phyloP scores from a whole-genome alignment of 1,140 invertebrate genomes.

The Philotrypesis tridentata region DNA sequence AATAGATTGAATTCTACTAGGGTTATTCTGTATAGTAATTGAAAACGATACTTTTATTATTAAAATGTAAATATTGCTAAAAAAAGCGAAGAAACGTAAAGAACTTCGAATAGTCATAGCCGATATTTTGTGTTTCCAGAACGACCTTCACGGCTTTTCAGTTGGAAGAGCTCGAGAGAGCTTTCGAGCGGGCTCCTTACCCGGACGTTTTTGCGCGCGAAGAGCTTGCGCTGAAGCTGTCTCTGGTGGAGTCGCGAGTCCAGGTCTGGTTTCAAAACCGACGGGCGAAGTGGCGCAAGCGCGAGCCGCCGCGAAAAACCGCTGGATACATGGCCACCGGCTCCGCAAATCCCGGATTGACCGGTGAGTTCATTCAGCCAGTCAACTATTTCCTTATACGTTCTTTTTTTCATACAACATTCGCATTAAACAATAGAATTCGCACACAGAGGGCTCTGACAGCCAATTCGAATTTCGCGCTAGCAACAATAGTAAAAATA shows the following conservation, averaged over 20 bases:
- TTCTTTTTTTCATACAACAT: too few species aligned
- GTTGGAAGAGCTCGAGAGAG: slow-evolving; percentile 93
- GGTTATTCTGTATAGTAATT: too few species aligned
- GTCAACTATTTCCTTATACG: too few species aligned
- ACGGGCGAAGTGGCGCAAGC: slow-evolving; percentile 97
- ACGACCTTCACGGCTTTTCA: slow-evolving; percentile 98
- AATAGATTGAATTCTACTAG: too few species aligned
- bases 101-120: not conserved
- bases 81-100: too few species aligned
- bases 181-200: slow-evolving; percentile 95
- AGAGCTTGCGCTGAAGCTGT: slow-evolving; percentile 92
- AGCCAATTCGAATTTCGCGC: too few species aligned
- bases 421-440: too few species aligned
- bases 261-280: slow-evolving; percentile 97
- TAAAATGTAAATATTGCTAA: too few species aligned
- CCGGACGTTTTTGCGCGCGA: slow-evolving; percentile 97
- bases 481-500: too few species aligned
- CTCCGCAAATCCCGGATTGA: slow-evolving; percentile 76
- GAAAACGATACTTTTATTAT: too few species aligned
- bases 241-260: slow-evolving; percentile 93
- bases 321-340: slow-evolving; percentile 78
- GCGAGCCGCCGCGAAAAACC: slow-evolving; percentile 96
- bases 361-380: too few species aligned
- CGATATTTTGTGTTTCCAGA: slow-evolving; percentile 74
- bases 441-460: too few species aligned